Conservation (phyloP, 2,888 invertebrate genomes). For the Lasioglossum calceatum region DNA sequence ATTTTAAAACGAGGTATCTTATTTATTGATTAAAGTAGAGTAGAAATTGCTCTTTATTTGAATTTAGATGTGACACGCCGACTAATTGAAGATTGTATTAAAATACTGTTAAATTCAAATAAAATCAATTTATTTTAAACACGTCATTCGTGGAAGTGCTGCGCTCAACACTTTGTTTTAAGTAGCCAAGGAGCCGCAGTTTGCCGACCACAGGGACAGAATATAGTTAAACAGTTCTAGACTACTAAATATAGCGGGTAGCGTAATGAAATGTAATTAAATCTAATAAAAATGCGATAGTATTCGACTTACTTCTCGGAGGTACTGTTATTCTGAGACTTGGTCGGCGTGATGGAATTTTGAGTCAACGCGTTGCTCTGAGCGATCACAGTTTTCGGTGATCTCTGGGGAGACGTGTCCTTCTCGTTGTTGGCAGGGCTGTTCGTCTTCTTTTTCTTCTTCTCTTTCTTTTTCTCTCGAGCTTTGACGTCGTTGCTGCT, state of each 20-base stretch:
- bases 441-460: constrained; percentile 87
- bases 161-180: too few relatives aligned
- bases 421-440: constrained; percentile 76
- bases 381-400: constrained; percentile 71
- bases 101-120: too few relatives aligned
- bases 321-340: constrained; percentile 72
- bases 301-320: constrained; percentile 64
- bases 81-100: too few relatives aligned
- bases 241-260: background rate
- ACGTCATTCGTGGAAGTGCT: too few relatives aligned
- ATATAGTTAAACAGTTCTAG: too few relatives aligned
- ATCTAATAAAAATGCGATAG: background rate
- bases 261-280: background rate
- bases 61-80: too few relatives aligned
- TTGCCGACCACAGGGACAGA: too few relatives aligned
- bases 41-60: too few relatives aligned
- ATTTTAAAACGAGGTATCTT: too few relatives aligned
- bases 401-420: constrained; percentile 78
- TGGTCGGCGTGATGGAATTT: constrained; percentile 75
- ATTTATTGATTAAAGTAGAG: too few relatives aligned
- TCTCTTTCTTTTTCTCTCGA: constrained; percentile 88
- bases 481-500: constrained; percentile 94
- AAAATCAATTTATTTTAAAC: too few relatives aligned
- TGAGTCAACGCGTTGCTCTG: constrained; percentile 71
- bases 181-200: too few relatives aligned